These are phyloP conservation scores for Eubasilissa splendida DNA, from an alignment of 2,888 invertebrate species.

Conservation along the genomic window DNA sequence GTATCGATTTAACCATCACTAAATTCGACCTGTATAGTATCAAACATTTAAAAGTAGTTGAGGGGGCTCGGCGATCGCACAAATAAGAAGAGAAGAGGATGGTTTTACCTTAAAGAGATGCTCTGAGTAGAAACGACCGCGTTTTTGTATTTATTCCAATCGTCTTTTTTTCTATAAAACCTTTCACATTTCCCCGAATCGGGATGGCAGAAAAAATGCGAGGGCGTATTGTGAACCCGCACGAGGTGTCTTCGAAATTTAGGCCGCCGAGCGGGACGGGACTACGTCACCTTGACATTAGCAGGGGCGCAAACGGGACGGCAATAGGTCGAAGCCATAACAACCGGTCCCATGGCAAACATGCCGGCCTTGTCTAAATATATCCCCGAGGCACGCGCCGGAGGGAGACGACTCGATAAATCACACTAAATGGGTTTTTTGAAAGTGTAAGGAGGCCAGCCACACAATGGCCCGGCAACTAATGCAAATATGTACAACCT, in stretches of 20 bases:
- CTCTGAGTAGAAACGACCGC: too few species aligned
- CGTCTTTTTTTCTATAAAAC: too few species aligned
- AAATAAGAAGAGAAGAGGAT: too few species aligned
- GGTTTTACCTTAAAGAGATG: too few species aligned
- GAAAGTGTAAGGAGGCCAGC: slow-evolving; percentile 28
- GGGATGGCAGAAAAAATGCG: neutral
- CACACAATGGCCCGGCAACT: slow-evolving; percentile 38
- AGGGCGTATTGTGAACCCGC: neutral
- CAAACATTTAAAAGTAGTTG: too few species aligned
- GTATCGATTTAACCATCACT: too few species aligned
- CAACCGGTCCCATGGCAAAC: slow-evolving; percentile 36
- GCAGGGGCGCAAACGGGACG: slow-evolving; percentile 20
- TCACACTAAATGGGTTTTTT: slow-evolving; percentile 50
- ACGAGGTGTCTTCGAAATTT: slow-evolving; percentile 8
- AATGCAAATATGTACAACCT: slow-evolving; percentile 42
- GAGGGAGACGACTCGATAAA: slow-evolving; percentile 38
- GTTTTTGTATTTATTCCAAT: too few species aligned
- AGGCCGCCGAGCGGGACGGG: slow-evolving; percentile 18
- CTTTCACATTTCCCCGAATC: neutral
- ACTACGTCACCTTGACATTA: slow-evolving; percentile 6
- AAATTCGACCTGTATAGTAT: too few species aligned
- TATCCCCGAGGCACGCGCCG: slow-evolving; percentile 16
- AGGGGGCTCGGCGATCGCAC: too few species aligned
- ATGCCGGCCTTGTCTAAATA: slow-evolving; percentile 30
- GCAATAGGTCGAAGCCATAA: slow-evolving; percentile 34